A percentile compares a stretch with the other conserved stretches of the same genome.
phyloP scores from a whole-genome alignment of 2,888 invertebrate species.

The Coecobrya sp. region DNA sequence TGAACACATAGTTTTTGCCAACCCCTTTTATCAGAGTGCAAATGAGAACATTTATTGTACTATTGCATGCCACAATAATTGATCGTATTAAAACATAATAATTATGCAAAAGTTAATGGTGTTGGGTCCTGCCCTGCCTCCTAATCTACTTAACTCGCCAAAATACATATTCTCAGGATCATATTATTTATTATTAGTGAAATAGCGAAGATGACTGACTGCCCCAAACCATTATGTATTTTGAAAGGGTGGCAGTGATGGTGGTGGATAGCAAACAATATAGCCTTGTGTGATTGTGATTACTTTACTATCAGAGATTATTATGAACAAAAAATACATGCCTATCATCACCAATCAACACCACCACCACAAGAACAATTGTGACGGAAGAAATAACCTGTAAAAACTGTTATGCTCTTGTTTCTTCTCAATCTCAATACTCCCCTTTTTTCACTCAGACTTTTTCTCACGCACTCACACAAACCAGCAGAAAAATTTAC shows the following conservation, averaged over 20 bases:
- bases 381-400: constrained; percentile 48
- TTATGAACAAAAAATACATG: not conserved
- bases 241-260: not conserved
- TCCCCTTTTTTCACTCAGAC: constrained; percentile 20
- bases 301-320: not conserved
- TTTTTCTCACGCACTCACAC: constrained; percentile 46
- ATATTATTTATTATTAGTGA: too few relatives aligned
- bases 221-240: not conserved
- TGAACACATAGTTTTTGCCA: too few relatives aligned
- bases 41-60: too few relatives aligned
- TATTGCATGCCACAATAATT: too few relatives aligned
- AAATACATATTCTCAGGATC: not conserved
- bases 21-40: too few relatives aligned
- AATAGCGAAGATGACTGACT: not conserved
- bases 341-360: not conserved
- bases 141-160: too few relatives aligned
- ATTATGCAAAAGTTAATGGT: not conserved
- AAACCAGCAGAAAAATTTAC: constrained; percentile 51
- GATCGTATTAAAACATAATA: too few relatives aligned
- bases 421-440: too few relatives aligned
- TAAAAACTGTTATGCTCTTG: constrained; percentile 56
- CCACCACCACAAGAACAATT: not conserved
- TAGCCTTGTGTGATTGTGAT: not conserved
- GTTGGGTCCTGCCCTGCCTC: too few relatives aligned
- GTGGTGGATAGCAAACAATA: not conserved